phyloP scores from a whole-genome alignment of 2,113 vertebrate species.

The Carlito syrichta region DNA sequence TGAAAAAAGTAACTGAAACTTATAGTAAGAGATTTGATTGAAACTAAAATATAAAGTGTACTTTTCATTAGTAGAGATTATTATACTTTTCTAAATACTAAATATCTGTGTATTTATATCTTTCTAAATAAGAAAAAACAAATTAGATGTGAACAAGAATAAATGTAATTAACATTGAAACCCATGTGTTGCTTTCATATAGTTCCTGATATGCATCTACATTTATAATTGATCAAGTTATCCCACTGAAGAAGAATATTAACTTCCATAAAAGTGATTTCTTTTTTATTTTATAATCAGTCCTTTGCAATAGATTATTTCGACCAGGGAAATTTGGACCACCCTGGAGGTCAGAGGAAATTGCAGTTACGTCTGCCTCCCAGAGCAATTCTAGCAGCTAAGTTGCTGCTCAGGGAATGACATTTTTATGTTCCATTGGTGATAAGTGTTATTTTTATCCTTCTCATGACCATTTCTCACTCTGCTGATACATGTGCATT shows the following conservation, averaged over 20 bases:
- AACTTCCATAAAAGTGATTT: not conserved
- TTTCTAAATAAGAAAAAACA: not conserved
- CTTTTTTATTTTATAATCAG: constrained; percentile 49
- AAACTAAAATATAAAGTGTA: not conserved
- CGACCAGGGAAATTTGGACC: constrained; percentile 8
- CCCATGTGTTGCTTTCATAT: not conserved
- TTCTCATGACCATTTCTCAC: constrained; percentile 41
- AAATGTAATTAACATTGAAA: not conserved
- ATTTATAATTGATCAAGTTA: not conserved
- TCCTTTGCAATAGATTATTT: constrained; percentile 53
- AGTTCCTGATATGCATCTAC: not conserved
- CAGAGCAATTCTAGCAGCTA: constrained; percentile 42
- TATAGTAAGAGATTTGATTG: not conserved
- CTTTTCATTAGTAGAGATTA: not conserved
- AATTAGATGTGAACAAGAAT: not conserved
- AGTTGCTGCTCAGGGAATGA: constrained; percentile 16
- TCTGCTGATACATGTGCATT: constrained; percentile 21
- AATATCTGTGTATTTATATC: not conserved
- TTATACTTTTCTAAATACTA: not conserved
- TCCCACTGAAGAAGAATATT: not conserved
- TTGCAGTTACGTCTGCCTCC: constrained; percentile 16
- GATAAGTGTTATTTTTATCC: constrained; percentile 53
- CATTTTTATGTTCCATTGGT: constrained; percentile 64
- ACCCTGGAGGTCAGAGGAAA: constrained; percentile 41
- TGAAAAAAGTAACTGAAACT: not conserved